Conservation (phyloP, 1,140 invertebrate species). For the Ostrea edulis region DNA sequence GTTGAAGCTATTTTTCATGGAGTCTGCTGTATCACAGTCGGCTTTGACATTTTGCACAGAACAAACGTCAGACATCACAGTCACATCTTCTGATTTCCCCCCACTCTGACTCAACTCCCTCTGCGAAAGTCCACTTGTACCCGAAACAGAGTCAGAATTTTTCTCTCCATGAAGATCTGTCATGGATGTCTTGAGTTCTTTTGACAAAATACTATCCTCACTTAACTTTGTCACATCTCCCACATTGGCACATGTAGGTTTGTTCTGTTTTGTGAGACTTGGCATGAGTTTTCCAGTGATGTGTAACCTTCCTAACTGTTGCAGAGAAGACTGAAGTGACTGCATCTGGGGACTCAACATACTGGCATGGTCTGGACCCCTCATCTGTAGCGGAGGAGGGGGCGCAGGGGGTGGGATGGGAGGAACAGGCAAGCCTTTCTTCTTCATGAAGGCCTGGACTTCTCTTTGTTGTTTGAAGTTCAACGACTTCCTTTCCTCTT, state of each 20-base stretch:
- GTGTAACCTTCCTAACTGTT: conserved; percentile 17
- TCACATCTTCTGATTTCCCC: background rate
- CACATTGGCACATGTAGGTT: background rate
- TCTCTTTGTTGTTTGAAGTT: conserved; percentile 59
- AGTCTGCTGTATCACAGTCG: conserved; percentile 21
- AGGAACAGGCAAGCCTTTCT: conserved; percentile 53
- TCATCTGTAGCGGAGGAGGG: conserved; percentile 47
- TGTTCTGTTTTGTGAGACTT: conserved; percentile 16
- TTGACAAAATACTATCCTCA: background rate
- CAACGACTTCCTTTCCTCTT: conserved; percentile 56
- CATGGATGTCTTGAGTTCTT: background rate
- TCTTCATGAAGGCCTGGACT: conserved; percentile 53
- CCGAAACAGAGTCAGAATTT: background rate
- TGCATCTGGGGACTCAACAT: conserved; percentile 57
- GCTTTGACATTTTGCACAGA: conserved; percentile 27
- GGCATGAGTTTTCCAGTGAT: conserved; percentile 28
- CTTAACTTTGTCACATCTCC: background rate
- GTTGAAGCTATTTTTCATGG: conserved; percentile 2
- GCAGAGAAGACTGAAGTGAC: conserved; percentile 25
- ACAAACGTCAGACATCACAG: conserved; percentile 18
- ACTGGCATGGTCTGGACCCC: background rate
- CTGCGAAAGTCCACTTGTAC: background rate
- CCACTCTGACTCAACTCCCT: conserved; percentile 20
- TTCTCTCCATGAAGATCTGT: background rate
- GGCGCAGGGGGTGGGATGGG: conserved; percentile 52